Conservation (phyloP, 2,797 vertebrate species). For the Smutsia gigantea region DNA sequence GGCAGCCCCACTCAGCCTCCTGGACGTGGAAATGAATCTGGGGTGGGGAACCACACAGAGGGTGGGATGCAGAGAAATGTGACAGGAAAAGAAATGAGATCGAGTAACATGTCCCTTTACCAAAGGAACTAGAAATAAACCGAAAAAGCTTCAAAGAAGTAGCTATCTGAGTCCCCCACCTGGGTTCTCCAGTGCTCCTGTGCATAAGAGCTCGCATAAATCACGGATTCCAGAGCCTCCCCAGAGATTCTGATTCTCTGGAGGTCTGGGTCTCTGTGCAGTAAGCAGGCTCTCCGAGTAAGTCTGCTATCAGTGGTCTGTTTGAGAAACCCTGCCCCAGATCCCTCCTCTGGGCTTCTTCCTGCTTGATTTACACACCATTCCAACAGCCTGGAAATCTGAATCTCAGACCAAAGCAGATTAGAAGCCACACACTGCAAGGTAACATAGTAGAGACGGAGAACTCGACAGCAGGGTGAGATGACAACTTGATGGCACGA, state of each 20-base stretch:
- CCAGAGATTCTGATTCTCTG: neutral
- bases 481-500: neutral
- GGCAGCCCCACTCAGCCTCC: slow-evolving; percentile 55
- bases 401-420: neutral
- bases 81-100: neutral
- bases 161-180: neutral
- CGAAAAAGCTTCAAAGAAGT: neutral
- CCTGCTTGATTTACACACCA: no score
- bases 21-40: slow-evolving; percentile 66
- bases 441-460: neutral
- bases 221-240: neutral
- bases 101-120: neutral
- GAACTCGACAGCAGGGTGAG: neutral
- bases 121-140: neutral
- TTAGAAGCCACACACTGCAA: neutral
- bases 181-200: neutral
- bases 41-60: neutral
- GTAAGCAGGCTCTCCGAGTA: neutral
- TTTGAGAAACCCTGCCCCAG: neutral
- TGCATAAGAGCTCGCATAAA: neutral
- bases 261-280: neutral
- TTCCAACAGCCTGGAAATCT: neutral
- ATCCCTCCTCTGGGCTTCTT: neutral
- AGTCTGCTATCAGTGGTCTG: neutral
- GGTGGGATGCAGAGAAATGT: neutral